A percentile compares a stretch with the other conserved stretches of the same genome.
phyloP scores from a whole-genome alignment of 2,888 invertebrate species.

The Lamproptera curius region DNA sequence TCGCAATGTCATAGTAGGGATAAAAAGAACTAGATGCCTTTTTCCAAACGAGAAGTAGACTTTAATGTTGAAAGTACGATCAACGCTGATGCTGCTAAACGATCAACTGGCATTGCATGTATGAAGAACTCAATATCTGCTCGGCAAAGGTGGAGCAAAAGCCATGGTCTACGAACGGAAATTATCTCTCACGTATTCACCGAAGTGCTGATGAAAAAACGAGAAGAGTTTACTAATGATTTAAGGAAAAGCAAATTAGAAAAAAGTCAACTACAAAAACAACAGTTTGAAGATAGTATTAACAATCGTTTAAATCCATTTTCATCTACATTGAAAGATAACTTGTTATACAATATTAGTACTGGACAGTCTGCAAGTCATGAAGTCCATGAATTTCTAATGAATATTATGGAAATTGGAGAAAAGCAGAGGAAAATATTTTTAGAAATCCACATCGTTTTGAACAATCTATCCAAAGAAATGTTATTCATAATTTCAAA shows the following conservation, averaged over 20 bases:
- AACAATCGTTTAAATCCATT: background rate
- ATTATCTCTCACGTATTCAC: slow-evolving; percentile 8
- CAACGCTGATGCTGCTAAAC: slow-evolving; percentile 32
- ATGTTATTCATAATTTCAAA: background rate
- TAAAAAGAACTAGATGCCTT: slow-evolving; percentile 30
- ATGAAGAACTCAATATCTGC: slow-evolving; percentile 31
- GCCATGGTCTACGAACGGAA: slow-evolving; percentile 2
- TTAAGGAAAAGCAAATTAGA: background rate
- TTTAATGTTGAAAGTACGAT: slow-evolving; percentile 33
- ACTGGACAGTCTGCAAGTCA: background rate
- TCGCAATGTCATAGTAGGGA: slow-evolving; percentile 19
- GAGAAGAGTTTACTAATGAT: slow-evolving; percentile 11
- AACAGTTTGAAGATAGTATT: background rate
- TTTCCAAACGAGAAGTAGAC: slow-evolving; percentile 31
- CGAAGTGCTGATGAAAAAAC: slow-evolving; percentile 1
- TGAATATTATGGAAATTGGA: background rate
- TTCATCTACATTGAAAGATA: background rate
- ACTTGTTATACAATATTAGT: background rate
- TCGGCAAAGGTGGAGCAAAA: slow-evolving; percentile 30
- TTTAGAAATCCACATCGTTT: background rate
- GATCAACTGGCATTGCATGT: slow-evolving; percentile 27
- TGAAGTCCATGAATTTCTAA: background rate
- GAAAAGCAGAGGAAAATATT: too few relatives aligned
- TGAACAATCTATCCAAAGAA: background rate
- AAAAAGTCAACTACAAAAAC: background rate